These are phyloP conservation scores for Amblyjoppa fuscipennis DNA, from an alignment of 2,888 invertebrate genomes.

Conservation along the genomic window DNA sequence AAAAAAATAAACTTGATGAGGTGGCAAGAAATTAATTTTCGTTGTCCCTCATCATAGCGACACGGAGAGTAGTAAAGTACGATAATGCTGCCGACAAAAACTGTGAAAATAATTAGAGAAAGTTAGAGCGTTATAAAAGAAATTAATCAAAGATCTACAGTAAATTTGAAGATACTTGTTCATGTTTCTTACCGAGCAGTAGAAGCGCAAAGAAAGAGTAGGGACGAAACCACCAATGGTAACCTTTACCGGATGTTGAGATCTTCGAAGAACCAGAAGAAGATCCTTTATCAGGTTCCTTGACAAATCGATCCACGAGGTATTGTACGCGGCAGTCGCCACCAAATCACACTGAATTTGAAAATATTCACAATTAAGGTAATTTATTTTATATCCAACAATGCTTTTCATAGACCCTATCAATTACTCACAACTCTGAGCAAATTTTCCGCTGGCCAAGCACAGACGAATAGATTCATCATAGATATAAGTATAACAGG, in stretches of 20 bases:
- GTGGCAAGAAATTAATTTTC: no score
- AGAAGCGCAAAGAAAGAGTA: constrained; percentile 67
- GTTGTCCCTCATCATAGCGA: no score
- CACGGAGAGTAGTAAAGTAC: no score
- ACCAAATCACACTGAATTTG: constrained; percentile 35
- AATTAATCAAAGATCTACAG: not conserved
- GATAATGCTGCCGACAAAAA: no score
- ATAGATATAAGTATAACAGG: not conserved
- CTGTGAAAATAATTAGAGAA: no score
- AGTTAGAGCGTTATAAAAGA: no score
- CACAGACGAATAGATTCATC: constrained; percentile 14
- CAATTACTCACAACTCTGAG: constrained; percentile 25
- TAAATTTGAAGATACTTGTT: not conserved
- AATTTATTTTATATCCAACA: not conserved
- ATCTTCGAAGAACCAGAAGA: constrained; percentile 42
- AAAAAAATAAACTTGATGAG: no score
- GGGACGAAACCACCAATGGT: constrained; percentile 65
- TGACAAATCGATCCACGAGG: constrained; percentile 35
- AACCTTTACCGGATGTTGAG: constrained; percentile 57
- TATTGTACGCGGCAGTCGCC: constrained; percentile 35
- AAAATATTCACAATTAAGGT: not conserved
- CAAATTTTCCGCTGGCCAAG: constrained; percentile 11
- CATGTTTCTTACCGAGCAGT: constrained; percentile 50
- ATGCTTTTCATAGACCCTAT: not conserved
- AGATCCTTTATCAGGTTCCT: constrained; percentile 38